These are phyloP conservation scores for Standfussiana lucernea DNA, from an alignment of 2,888 invertebrate genomes.

Conservation along the genomic window DNA sequence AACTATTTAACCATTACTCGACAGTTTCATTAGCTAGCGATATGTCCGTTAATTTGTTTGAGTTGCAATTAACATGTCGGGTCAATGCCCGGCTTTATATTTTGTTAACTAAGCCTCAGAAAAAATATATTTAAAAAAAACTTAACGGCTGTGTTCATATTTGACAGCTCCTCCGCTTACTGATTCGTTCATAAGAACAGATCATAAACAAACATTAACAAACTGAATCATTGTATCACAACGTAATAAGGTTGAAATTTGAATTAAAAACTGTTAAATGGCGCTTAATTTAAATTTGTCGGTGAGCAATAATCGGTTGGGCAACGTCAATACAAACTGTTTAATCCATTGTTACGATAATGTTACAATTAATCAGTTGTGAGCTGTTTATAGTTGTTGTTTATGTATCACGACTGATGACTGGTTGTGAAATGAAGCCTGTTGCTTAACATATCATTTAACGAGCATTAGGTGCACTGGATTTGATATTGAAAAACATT, in stretches of 20 bases:
- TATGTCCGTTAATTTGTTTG: constrained; percentile 88
- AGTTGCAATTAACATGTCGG: constrained; percentile 88
- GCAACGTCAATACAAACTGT: constrained; percentile 73
- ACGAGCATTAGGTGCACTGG: constrained; percentile 21
- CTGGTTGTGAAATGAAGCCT: constrained; percentile 66
- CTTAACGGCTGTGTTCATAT: constrained; percentile 67
- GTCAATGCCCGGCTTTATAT: constrained; percentile 79
- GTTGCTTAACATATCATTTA: constrained; percentile 55
- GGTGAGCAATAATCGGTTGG: constrained; percentile 72
- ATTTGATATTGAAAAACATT: constrained; percentile 29
- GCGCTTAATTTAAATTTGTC: constrained; percentile 67
- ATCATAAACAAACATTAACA: constrained; percentile 62
- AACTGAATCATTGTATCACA: constrained; percentile 61
- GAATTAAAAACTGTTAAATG: constrained; percentile 45
- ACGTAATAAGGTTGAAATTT: constrained; percentile 70
- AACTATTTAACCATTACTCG: constrained; percentile 42
- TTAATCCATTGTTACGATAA: constrained; percentile 74
- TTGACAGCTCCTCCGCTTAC: constrained; percentile 73
- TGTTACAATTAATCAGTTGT: constrained; percentile 73
- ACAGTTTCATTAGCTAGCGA: constrained; percentile 84
- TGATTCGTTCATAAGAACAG: constrained; percentile 68
- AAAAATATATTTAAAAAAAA: constrained; percentile 68
- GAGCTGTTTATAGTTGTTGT: constrained; percentile 68
- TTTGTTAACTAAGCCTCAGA: constrained; percentile 75
- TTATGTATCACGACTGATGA: constrained; percentile 65